Conservation (phyloP, 1,140 invertebrate species). For the Drosophila subobscura region DNA sequence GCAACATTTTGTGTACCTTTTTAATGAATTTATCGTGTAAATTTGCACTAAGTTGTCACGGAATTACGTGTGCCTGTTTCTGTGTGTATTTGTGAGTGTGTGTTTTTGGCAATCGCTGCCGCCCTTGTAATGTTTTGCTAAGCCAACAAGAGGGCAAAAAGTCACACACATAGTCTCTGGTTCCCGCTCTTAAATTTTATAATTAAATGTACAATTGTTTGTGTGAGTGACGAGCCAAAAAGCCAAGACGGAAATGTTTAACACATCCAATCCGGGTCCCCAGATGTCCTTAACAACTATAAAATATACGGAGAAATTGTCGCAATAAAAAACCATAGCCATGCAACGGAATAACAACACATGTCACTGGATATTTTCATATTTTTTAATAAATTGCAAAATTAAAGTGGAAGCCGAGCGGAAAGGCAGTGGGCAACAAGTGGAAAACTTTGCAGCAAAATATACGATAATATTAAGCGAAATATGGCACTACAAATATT, state of each 20-base stretch:
- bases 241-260: conserved; percentile 60
- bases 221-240: conserved; percentile 25
- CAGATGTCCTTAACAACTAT: conserved; percentile 50
- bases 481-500: too few relatives aligned
- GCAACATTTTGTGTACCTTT: conserved; percentile 72
- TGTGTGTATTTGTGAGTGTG: conserved; percentile 10
- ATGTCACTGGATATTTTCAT: conserved; percentile 28
- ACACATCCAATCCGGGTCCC: conserved; percentile 29
- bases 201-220: conserved; percentile 74
- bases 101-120: conserved; percentile 22
- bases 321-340: conserved; percentile 5
- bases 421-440: neutral
- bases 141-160: conserved; percentile 20
- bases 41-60: conserved; percentile 66
- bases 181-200: conserved; percentile 51
- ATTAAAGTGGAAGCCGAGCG: neutral
- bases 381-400: conserved; percentile 12
- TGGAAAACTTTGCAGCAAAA: neutral
- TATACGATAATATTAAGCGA: too few relatives aligned
- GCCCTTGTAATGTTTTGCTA: conserved; percentile 53
- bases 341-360: conserved; percentile 5
- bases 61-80: conserved; percentile 3
- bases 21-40: conserved; percentile 81
- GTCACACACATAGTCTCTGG: conserved; percentile 8
- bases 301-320: conserved; percentile 2